phyloP scores from a whole-genome alignment of 2,888 invertebrate genomes.

The Salticus scenicus region DNA sequence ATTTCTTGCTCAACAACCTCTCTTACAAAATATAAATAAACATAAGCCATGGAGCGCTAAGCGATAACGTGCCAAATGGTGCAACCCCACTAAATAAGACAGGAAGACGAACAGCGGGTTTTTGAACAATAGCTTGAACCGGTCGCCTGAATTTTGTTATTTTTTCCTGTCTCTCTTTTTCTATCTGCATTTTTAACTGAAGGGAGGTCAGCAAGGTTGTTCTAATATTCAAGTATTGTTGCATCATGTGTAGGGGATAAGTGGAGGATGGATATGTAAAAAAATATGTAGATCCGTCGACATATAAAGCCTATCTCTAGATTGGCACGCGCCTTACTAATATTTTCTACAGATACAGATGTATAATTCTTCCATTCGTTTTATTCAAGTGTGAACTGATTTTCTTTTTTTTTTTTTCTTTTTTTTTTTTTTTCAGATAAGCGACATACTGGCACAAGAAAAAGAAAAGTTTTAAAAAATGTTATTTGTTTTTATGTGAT shows the following conservation, averaged over 20 bases:
- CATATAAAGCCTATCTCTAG: neutral
- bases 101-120: slow-evolving; percentile 48
- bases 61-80: slow-evolving; percentile 17
- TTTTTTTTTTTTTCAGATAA: too few species aligned
- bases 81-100: slow-evolving; percentile 14
- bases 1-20: too few species aligned
- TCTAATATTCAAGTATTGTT: neutral
- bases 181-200: slow-evolving; percentile 14
- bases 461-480: too few species aligned
- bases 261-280: neutral
- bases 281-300: neutral
- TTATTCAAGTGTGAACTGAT: too few species aligned
- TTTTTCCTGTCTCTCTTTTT: slow-evolving; percentile 7
- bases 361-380: too few species aligned
- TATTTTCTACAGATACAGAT: too few species aligned
- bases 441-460: too few species aligned
- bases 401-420: too few species aligned
- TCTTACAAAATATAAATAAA: too few species aligned
- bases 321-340: neutral
- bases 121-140: slow-evolving; percentile 54
- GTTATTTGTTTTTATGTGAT: too few species aligned
- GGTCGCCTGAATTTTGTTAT: slow-evolving; percentile 37
- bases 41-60: neutral
- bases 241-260: slow-evolving; percentile 1
- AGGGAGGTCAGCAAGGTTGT: slow-evolving; percentile 55